Evolutionary conservation across 2,888 invertebrate species (phyloP).

Genomic region (Melanophora roralis): DNA sequence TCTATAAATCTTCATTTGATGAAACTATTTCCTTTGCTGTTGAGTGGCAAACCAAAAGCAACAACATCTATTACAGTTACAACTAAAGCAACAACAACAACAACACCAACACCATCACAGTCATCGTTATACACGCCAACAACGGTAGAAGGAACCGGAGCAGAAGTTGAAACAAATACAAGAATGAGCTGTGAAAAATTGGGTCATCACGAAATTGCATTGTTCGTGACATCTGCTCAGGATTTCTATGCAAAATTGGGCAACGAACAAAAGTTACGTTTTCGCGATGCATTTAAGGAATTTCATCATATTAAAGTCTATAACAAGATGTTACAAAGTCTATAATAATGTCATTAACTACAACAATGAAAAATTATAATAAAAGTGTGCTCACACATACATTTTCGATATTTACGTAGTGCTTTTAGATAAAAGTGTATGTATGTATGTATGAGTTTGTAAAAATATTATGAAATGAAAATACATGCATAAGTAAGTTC

Average conservation of each 20-base stretch:
- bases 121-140: slow-evolving; percentile 5
- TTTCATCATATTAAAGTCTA: slow-evolving; percentile 73
- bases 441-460: neutral
- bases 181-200: slow-evolving; percentile 67
- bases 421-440: neutral
- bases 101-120: slow-evolving; percentile 4
- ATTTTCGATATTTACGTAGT: slow-evolving; percentile 13
- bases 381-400: slow-evolving; percentile 25
- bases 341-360: slow-evolving; percentile 63
- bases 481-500: neutral
- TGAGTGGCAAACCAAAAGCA: slow-evolving; percentile 65
- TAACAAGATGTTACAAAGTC: slow-evolving; percentile 72
- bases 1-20: slow-evolving; percentile 78
- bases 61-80: slow-evolving; percentile 12
- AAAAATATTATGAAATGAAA: neutral
- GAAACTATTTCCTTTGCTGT: slow-evolving; percentile 77
- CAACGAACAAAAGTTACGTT: slow-evolving; percentile 75
- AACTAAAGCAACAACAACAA: slow-evolving; percentile 25
- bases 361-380: slow-evolving; percentile 54
- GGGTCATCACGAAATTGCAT: slow-evolving; percentile 76
- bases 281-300: slow-evolving; percentile 75
- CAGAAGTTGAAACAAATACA: neutral
- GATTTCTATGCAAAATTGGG: slow-evolving; percentile 77
- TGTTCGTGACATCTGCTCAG: slow-evolving; percentile 77
- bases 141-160: slow-evolving; percentile 3